Conservation (phyloP, 2,797 vertebrate species). For the Aythya fuligula region DNA sequence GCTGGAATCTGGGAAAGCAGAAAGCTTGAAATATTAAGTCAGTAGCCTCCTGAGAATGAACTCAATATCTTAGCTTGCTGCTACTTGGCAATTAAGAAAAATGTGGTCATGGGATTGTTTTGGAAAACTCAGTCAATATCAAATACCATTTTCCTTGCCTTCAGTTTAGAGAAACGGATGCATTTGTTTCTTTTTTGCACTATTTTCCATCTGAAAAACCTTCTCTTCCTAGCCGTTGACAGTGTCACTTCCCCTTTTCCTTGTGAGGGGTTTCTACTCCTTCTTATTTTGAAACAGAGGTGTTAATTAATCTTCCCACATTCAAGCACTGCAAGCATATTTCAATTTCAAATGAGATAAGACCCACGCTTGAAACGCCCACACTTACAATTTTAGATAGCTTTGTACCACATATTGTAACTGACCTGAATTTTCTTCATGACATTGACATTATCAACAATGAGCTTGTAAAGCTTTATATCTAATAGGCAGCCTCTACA, state of each 20-base stretch:
- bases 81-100: not conserved
- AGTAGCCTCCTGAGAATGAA: not conserved
- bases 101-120: not conserved
- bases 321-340: conserved; percentile 81
- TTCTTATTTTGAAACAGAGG: conserved; percentile 85
- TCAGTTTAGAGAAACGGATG: conserved; percentile 38
- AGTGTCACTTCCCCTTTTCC: conserved; percentile 78
- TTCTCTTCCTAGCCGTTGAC: conserved; percentile 71
- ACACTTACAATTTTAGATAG: conserved; percentile 74
- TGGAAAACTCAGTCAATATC: not conserved
- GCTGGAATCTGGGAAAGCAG: not conserved
- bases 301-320: conserved; percentile 92
- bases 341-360: conserved; percentile 84
- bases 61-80: not conserved
- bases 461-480: conserved; percentile 42
- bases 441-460: conserved; percentile 56
- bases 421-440: conserved; percentile 67
- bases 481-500: conserved; percentile 38
- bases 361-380: conserved; percentile 69
- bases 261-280: conserved; percentile 79
- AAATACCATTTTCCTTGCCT: conserved; percentile 33
- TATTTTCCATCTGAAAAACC: conserved; percentile 73
- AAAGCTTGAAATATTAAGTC: not conserved
- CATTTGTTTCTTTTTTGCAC: conserved; percentile 66
- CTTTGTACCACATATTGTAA: conserved; percentile 66